Conservation (phyloP, 2,113 vertebrate genomes). For the Ramphastos sulfuratus region DNA sequence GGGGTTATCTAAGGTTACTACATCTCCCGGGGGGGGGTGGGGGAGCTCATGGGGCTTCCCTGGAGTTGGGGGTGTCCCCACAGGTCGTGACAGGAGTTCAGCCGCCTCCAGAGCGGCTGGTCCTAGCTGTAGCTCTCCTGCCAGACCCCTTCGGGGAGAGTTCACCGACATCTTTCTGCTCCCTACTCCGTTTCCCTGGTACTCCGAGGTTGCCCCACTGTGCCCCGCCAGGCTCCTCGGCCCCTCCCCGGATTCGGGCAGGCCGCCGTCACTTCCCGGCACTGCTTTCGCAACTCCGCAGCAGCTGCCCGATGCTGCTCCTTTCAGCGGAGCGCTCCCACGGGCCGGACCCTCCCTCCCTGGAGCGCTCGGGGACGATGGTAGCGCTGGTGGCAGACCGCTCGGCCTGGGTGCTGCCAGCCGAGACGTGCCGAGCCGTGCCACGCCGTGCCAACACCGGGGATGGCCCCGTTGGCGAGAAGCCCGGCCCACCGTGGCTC, state of each 20-base stretch:
- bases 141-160: not conserved
- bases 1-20: not conserved
- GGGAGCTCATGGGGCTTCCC: not conserved
- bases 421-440: fast-evolving
- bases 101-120: too few species aligned
- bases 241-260: not conserved
- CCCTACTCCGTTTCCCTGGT: not conserved
- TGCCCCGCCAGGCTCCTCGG: not conserved
- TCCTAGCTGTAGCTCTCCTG: not conserved
- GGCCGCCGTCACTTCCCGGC: not conserved
- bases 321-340: not conserved
- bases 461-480: not conserved
- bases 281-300: not conserved
- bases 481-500: not conserved
- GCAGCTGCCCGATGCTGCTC: not conserved
- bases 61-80: fast-evolving
- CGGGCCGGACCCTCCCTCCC: too few species aligned
- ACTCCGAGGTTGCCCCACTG: fast-evolving
- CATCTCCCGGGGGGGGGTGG: not conserved
- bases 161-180: not conserved
- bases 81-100: not conserved
- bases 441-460: not conserved
- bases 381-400: not conserved
- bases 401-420: not conserved
- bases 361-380: fast-evolving